phyloP scores from a whole-genome alignment of 2,888 invertebrate genomes.

The Scaptomyza reducta region DNA sequence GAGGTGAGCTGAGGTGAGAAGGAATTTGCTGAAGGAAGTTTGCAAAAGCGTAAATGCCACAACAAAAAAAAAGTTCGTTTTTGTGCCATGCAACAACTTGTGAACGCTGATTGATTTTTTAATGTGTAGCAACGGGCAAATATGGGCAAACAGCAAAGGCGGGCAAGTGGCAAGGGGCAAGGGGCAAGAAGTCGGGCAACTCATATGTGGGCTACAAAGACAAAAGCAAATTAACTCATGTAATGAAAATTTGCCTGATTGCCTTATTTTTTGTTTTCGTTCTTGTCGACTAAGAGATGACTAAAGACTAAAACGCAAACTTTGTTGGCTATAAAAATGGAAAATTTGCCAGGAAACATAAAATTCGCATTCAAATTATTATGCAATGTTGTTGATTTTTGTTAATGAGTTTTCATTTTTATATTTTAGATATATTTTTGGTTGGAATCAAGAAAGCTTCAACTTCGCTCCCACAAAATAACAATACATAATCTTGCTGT shows the following conservation, averaged over 20 bases:
- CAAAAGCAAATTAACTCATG: slow-evolving; percentile 47
- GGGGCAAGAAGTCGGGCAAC: not conserved
- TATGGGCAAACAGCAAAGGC: no score
- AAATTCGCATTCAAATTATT: not conserved
- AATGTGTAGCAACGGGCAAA: slow-evolving; percentile 27
- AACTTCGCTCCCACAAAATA: no score
- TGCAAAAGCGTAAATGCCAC: slow-evolving; percentile 66
- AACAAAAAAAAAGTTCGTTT: slow-evolving; percentile 20
- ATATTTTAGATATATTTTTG: no score
- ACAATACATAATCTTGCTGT: no score
- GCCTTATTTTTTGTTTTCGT: slow-evolving; percentile 9
- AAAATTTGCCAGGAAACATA: no score
- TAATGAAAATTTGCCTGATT: slow-evolving; percentile 41
- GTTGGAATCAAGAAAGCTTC: no score
- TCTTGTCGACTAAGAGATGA: not conserved
- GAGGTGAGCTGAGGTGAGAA: slow-evolving; percentile 15
- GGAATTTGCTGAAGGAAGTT: slow-evolving; percentile 53
- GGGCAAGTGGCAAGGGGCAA: no score
- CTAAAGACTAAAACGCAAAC: no score
- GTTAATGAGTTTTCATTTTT: no score
- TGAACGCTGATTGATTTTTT: slow-evolving; percentile 71
- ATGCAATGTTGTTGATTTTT: no score
- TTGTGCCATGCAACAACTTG: slow-evolving; percentile 42
- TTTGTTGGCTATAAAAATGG: no score
- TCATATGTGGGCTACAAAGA: slow-evolving; percentile 53